Evolutionary conservation across 2,797 vertebrate species (phyloP), one percentile per base, ranked within the genome.

Genomic region (Sus cebifrons): DNA sequence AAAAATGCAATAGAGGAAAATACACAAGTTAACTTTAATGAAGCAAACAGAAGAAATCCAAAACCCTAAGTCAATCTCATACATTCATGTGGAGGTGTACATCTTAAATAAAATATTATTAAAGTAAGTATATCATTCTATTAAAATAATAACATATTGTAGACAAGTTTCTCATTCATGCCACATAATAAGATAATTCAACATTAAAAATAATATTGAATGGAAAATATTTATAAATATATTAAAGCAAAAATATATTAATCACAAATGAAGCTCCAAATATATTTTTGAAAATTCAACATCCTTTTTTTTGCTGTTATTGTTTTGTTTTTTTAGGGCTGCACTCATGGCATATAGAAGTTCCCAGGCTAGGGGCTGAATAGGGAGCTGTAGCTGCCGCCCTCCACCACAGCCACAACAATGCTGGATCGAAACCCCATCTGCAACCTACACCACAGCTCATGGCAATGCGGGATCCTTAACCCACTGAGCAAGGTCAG

Each of bases 21-120:
- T 8, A 83, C 17, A 25, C 6, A 84, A 36, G 4, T 44, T 65
- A 70, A 87, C 23, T 21, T 74, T 83, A 94, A 36, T 73, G 3
- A 91, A 70, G 17, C 18, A 82, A 90, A 21, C n/a, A 93, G 70
- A 92, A 58, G 83, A 89, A 74, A 84, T 84, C 13, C 11, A 44
- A 27, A 3, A 83, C 0, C 5, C 4, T 36, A 27, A 68, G 4
- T 88, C 13, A 92, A 62, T 58, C 5, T 49, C 64, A 77, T 32
- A 32, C 32, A 71, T 49, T 27, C 6, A n/a, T 32, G 27, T 56
- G 20, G 25, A 85, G 25, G 12, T 58, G 11, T 13, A 95, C 21
- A 64, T 89, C 13, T 64, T 60, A 93, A 93, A 62, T 70, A 65
- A 91, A 73, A n/a, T 10, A 81, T 67, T 77, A 62, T 85, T 58